Conservation (phyloP, 2,113 vertebrate species). For the Poeciliopsis turrubarensis region DNA sequence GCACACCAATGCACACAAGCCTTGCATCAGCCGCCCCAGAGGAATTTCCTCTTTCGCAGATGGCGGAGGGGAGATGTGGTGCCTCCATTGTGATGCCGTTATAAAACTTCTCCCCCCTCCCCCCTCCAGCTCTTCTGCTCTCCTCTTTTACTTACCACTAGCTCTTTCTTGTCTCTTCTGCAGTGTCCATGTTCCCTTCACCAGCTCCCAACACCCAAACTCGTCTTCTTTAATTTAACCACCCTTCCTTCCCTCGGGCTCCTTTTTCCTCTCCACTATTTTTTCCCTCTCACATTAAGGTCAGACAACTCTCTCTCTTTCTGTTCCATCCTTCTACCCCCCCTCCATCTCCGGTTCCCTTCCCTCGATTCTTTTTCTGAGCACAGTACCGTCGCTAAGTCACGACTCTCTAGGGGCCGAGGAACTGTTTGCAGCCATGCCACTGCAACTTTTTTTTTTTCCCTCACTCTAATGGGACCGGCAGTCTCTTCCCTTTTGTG, state of each 20-base stretch:
- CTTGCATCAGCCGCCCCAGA: constrained; percentile 49
- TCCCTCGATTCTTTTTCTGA: constrained; percentile 45
- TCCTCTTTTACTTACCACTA: constrained; percentile 4
- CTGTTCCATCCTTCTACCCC: constrained; percentile 11
- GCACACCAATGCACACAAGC: constrained; percentile 25
- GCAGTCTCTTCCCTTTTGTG: constrained; percentile 40
- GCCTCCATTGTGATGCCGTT: constrained; percentile 63
- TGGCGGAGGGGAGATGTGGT: constrained; percentile 53
- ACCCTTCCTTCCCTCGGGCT: constrained; percentile 17
- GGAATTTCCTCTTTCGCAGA: constrained; percentile 62
- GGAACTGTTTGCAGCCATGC: constrained; percentile 61
- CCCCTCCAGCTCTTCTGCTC: constrained; percentile 12
- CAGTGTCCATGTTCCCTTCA: constrained; percentile 15
- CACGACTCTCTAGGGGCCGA: constrained; percentile 51
- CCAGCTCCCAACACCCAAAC: constrained; percentile 14
- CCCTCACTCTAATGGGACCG: constrained; percentile 45
- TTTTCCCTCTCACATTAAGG: constrained; percentile 47
- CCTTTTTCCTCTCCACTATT: constrained; percentile 8
- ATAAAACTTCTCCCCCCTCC: constrained; percentile 50
- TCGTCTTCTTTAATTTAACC: constrained; percentile 31
- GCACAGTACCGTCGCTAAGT: constrained; percentile 54
- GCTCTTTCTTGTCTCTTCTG: constrained; percentile 24
- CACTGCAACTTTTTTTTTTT: constrained; percentile 56
- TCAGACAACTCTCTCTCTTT: constrained; percentile 38
- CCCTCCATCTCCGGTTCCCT: constrained; percentile 11